Percentiles rank a stretch among this genome's conserved stretches.
These are phyloP conservation scores for Solenopsis fugax DNA, from an alignment of 1,140 invertebrate species.

Conservation along the genomic window DNA sequence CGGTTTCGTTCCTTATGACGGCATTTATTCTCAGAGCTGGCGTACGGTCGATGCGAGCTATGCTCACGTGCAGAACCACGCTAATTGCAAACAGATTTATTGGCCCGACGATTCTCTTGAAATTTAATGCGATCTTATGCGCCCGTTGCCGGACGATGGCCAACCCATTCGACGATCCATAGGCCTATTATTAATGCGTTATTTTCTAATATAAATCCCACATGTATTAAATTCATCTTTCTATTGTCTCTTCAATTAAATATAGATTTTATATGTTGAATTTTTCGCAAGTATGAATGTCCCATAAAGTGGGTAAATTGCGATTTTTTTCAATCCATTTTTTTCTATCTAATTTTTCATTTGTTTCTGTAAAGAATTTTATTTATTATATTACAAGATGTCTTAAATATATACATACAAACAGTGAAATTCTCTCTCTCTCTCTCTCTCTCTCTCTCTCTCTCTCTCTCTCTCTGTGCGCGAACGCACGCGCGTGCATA, in stretches of 20 bases:
- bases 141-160: conserved; percentile 12
- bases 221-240: conserved; percentile 33
- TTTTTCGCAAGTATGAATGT: conserved; percentile 8
- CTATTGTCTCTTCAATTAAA: conserved; percentile 15
- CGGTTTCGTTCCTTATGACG: conserved; percentile 82
- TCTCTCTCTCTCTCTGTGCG: not conserved
- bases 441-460: not conserved
- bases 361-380: not conserved
- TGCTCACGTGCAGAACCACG: conserved; percentile 82
- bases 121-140: conserved; percentile 74
- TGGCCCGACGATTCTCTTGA: conserved; percentile 73
- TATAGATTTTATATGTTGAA: not conserved
- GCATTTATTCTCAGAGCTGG: conserved; percentile 80
- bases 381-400: not conserved
- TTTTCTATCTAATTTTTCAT: not conserved
- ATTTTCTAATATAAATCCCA: conserved; percentile 44
- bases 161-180: conserved; percentile 41
- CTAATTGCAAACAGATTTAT: conserved; percentile 87
- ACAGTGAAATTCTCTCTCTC: too few species aligned
- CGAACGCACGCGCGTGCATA: not conserved
- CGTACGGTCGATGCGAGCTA: conserved; percentile 64
- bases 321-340: not conserved
- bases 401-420: not conserved
- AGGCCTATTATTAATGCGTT: not conserved
- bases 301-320: not conserved